phyloP scores from a whole-genome alignment of 1,140 invertebrate species.

The Venturia canescens region DNA sequence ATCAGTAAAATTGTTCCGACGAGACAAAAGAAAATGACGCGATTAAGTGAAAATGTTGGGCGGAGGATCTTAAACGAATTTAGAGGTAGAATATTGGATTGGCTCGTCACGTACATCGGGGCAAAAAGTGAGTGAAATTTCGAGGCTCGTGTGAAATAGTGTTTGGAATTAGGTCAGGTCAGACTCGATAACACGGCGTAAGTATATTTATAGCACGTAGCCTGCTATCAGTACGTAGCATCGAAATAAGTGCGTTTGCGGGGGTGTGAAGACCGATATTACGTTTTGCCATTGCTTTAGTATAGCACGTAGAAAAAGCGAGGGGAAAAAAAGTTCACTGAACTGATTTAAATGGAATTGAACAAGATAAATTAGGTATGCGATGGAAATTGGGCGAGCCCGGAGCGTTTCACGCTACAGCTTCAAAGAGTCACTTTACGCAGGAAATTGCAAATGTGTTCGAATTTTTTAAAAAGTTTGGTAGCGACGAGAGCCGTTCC shows the following conservation, averaged over 20 bases:
- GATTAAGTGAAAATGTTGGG: no score
- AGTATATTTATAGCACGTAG: not conserved
- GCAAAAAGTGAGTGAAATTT: not conserved
- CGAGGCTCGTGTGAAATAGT: slow-evolving; percentile 7
- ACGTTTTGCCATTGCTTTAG: not conserved
- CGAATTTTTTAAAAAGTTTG: slow-evolving; percentile 52
- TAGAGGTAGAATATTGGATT: no score
- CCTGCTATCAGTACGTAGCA: not conserved
- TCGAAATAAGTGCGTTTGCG: not conserved
- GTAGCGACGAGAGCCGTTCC: slow-evolving; percentile 29
- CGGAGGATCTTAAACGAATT: no score
- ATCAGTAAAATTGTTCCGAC: no score
- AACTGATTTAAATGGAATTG: slow-evolving; percentile 54
- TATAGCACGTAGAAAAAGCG: not conserved
- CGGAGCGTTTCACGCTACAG: not conserved
- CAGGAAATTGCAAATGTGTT: slow-evolving; percentile 54
- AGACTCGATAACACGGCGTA: not conserved
- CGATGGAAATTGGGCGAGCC: slow-evolving; percentile 50
- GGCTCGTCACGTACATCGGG: not conserved
- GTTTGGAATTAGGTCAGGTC: slow-evolving; percentile 5
- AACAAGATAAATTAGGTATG: slow-evolving; percentile 53
- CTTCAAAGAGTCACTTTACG: slow-evolving; percentile 57
- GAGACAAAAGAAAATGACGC: no score
- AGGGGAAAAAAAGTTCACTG: slow-evolving; percentile 45
- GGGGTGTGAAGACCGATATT: not conserved